A percentile compares a stretch with the other conserved stretches of the same genome.
Evolutionary conservation across 1,140 invertebrate species (phyloP).

Genomic region (Eurosta solidaginis): DNA sequence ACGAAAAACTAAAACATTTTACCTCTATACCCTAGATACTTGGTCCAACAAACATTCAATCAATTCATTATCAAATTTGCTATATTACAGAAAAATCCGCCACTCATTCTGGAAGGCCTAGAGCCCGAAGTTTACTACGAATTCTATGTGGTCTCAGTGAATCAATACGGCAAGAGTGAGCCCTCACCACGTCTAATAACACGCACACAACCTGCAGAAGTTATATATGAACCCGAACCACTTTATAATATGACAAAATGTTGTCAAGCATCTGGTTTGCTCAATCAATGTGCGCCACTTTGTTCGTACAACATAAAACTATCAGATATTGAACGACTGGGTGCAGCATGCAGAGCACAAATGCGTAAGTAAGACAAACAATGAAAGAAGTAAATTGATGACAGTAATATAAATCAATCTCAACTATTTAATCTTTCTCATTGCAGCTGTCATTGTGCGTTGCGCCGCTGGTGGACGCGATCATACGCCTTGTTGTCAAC

Average conservation of each 20-base stretch:
- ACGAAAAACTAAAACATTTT: no score
- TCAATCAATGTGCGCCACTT: constrained; percentile 75
- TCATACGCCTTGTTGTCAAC: constrained; percentile 73
- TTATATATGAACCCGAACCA: constrained; percentile 32
- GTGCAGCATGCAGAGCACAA: constrained; percentile 55
- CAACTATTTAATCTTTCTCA: constrained; percentile 30
- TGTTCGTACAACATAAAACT: constrained; percentile 81
- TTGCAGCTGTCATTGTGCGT: constrained; percentile 50
- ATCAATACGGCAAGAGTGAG: constrained; percentile 76
- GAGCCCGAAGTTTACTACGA: constrained; percentile 77
- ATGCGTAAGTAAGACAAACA: constrained; percentile 49
- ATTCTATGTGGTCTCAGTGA: constrained; percentile 80
- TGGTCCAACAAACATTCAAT: no score
- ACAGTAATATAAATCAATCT: not conserved
- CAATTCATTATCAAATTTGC: not conserved
- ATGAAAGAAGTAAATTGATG: not conserved
- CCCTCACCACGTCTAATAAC: constrained; percentile 76
- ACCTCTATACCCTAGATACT: no score
- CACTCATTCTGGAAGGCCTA: constrained; percentile 75
- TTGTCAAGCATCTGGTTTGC: constrained; percentile 72
- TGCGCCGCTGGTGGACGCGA: constrained; percentile 76
- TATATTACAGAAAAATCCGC: constrained; percentile 65
- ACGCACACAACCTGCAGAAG: constrained; percentile 65
- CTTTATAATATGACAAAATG: constrained; percentile 78
- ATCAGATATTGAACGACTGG: constrained; percentile 72